phyloP scores from a whole-genome alignment of 2,888 invertebrate species.

The Cantharis lateralis region DNA sequence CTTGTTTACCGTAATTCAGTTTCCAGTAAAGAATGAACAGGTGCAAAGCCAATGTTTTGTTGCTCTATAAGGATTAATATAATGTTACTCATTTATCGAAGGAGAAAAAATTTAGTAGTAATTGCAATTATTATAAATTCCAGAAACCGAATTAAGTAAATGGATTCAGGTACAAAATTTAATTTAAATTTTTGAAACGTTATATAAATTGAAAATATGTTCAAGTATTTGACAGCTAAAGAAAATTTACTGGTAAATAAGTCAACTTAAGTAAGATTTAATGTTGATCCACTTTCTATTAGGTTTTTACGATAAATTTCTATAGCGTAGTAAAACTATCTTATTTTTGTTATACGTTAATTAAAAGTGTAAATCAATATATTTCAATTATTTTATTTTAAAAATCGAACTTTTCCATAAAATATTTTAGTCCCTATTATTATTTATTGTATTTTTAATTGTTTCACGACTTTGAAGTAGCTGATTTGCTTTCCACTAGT shows the following conservation, averaged over 20 bases:
- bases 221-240: not conserved
- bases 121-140: not conserved
- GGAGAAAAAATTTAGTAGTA: not conserved
- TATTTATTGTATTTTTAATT: not conserved
- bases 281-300: slow-evolving; percentile 3
- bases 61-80: not conserved
- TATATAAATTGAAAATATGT: not conserved
- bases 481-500: not conserved
- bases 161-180: not conserved
- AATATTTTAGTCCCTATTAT: not conserved
- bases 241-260: not conserved
- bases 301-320: not conserved
- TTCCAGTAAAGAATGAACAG: slow-evolving; percentile 1
- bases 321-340: not conserved
- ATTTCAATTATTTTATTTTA: not conserved
- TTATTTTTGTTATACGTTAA: not conserved
- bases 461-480: not conserved
- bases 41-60: not conserved
- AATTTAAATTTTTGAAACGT: not conserved
- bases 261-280: not conserved
- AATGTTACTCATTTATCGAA: not conserved
- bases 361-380: not conserved
- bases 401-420: not conserved
- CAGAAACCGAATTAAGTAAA: not conserved
- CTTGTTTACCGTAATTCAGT: not conserved